Evolutionary conservation across 53 echinoderm and acorn worm species (phyloP).

Genomic region (Echinometra lucunter): DNA sequence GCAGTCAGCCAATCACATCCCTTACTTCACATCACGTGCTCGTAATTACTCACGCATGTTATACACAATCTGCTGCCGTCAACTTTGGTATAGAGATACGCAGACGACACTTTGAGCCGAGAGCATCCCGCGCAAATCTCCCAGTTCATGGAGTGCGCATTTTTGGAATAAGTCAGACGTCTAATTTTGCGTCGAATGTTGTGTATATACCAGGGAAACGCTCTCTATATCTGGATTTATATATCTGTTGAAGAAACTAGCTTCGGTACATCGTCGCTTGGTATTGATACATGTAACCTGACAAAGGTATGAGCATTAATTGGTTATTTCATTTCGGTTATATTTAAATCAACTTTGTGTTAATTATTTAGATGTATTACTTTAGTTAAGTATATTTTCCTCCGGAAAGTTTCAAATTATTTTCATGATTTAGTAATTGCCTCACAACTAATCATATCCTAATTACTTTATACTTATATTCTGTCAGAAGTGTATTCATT

Average conservation of each 20-base stretch:
- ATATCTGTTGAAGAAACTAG: neutral
- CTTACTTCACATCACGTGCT: conserved; percentile 23
- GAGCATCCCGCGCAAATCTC: conserved; percentile 28
- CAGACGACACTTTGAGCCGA: conserved; percentile 52
- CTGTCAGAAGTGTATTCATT: too few relatives aligned
- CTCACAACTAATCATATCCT: too few relatives aligned
- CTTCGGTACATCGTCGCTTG: neutral
- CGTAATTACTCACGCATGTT: conserved; percentile 40
- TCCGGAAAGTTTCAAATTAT: too few relatives aligned
- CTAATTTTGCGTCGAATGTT: conserved; percentile 1
- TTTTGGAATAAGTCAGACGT: conserved; percentile 60
- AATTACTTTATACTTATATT: too few relatives aligned
- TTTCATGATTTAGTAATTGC: too few relatives aligned
- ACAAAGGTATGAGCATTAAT: neutral
- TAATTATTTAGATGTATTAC: too few relatives aligned
- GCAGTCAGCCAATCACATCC: conserved; percentile 48
- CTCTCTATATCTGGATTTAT: conserved; percentile 14
- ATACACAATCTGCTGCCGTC: neutral
- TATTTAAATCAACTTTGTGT: too few relatives aligned
- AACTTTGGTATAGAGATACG: conserved; percentile 24
- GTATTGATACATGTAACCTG: neutral
- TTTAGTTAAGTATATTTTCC: too few relatives aligned
- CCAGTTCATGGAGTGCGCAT: conserved; percentile 37
- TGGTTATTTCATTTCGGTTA: neutral
- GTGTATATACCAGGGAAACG: neutral